These are phyloP conservation scores for Tanytarsus gracilentus DNA, from an alignment of 2,888 invertebrate species.

Conservation along the genomic window DNA sequence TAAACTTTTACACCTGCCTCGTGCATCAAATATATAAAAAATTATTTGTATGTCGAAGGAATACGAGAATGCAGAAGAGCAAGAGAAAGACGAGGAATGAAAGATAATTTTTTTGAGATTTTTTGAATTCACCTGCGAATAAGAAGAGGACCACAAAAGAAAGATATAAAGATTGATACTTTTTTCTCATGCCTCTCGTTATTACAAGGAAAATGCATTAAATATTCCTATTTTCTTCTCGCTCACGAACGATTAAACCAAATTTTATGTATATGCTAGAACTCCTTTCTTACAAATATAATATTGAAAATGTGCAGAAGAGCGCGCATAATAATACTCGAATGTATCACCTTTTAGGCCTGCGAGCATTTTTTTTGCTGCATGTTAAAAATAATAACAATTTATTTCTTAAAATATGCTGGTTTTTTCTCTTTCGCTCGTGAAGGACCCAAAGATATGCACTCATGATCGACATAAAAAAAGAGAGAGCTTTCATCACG, in stretches of 20 bases:
- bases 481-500: slow-evolving; percentile 1
- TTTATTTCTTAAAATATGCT: slow-evolving; percentile 13
- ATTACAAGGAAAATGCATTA: slow-evolving; percentile 27
- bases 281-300: background rate
- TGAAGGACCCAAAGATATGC: background rate
- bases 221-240: slow-evolving; percentile 13
- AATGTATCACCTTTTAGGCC: slow-evolving; percentile 21
- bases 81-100: slow-evolving; percentile 7
- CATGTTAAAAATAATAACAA: slow-evolving; percentile 6
- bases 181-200: slow-evolving; percentile 13
- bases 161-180: slow-evolving; percentile 16
- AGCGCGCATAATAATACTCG: background rate
- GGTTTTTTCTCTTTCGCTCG: too few relatives aligned
- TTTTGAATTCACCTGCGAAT: slow-evolving; percentile 23
- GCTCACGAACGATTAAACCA: background rate
- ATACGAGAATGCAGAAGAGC: background rate
- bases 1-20: slow-evolving; percentile 27
- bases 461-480: background rate
- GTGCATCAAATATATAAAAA: background rate
- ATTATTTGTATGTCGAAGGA: background rate
- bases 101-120: slow-evolving; percentile 22
- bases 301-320: background rate
- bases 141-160: slow-evolving; percentile 12
- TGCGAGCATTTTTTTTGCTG: slow-evolving; percentile 16
- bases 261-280: background rate